Percentiles rank a stretch among this genome's conserved stretches.
phyloP scores from a whole-genome alignment of 1,140 invertebrate genomes.

The Patella vulgata region DNA sequence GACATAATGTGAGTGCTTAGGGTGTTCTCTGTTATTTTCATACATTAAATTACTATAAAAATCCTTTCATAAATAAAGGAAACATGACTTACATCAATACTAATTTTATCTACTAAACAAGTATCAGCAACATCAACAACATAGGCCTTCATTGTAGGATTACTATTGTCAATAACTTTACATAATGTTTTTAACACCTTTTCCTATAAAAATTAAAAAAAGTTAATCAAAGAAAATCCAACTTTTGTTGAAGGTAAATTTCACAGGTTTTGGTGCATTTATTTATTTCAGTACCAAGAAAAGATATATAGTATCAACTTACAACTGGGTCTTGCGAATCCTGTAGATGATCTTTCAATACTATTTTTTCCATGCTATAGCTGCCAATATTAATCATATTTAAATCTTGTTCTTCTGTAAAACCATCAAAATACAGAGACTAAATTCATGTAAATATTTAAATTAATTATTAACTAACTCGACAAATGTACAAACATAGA shows the following conservation, averaged over 20 bases:
- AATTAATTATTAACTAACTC: too few species aligned
- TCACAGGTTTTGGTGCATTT: too few species aligned
- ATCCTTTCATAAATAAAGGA: too few species aligned
- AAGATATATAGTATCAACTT: conserved; percentile 12
- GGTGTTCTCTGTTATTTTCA: too few species aligned
- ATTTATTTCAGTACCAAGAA: too few species aligned
- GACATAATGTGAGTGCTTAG: too few species aligned
- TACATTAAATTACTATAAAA: too few species aligned
- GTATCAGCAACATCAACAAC: conserved; percentile 28
- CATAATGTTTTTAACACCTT: conserved; percentile 24
- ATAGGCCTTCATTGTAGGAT: conserved; percentile 28
- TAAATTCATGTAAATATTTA: conserved; percentile 2
- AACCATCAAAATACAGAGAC: too few species aligned
- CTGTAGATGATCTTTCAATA: conserved; percentile 23
- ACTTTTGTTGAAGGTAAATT: too few species aligned
- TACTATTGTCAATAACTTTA: conserved; percentile 27
- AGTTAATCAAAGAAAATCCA: too few species aligned
- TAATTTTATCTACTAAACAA: neutral
- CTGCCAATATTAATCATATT: conserved; percentile 30
- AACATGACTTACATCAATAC: too few species aligned
- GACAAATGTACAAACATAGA: too few species aligned
- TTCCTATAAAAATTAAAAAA: conserved; percentile 32
- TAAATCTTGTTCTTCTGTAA: conserved; percentile 34
- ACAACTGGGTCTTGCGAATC: conserved; percentile 38
- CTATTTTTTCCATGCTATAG: conserved; percentile 32